Evolutionary conservation across 2,797 vertebrate species (phyloP).

Genomic region (Gobionotothen gibberifrons): DNA sequence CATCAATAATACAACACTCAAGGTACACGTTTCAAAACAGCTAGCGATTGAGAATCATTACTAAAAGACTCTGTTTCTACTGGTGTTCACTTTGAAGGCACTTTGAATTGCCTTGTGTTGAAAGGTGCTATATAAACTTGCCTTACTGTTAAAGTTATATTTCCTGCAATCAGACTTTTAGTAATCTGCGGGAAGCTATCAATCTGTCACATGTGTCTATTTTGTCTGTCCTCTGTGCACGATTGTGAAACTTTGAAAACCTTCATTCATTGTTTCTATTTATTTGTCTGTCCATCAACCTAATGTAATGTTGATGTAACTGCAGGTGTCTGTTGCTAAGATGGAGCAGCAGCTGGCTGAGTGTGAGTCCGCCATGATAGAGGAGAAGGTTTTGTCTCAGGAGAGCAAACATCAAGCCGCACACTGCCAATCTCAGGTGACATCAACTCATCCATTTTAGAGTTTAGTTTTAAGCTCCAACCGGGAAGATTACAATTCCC

Average conservation of each 20-base stretch:
- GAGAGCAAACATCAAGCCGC: slow-evolving; percentile 80
- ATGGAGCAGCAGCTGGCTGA: slow-evolving; percentile 79
- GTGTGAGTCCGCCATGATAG: slow-evolving; percentile 79
- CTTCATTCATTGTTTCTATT: background rate
- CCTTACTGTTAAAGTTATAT: background rate
- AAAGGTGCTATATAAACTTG: background rate
- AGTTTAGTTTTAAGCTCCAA: background rate
- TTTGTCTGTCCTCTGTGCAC: background rate
- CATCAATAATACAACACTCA: slow-evolving; percentile 85
- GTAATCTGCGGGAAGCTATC: background rate
- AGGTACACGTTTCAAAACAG: slow-evolving; percentile 76
- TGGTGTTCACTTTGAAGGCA: no score
- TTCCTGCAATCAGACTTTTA: background rate
- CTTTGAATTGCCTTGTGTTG: no score
- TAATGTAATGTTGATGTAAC: background rate
- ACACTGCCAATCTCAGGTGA: slow-evolving; percentile 80
- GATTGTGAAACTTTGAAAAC: background rate
- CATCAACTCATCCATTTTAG: background rate
- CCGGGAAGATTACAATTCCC: background rate
- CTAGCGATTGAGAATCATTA: background rate
- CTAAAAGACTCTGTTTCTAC: no score
- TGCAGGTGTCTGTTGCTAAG: slow-evolving; percentile 79
- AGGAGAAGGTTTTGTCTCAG: slow-evolving; percentile 80
- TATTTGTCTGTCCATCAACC: background rate
- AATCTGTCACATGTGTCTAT: background rate